Conservation (phyloP, 2,888 invertebrate species). For the Tromatobia lineatoria region DNA sequence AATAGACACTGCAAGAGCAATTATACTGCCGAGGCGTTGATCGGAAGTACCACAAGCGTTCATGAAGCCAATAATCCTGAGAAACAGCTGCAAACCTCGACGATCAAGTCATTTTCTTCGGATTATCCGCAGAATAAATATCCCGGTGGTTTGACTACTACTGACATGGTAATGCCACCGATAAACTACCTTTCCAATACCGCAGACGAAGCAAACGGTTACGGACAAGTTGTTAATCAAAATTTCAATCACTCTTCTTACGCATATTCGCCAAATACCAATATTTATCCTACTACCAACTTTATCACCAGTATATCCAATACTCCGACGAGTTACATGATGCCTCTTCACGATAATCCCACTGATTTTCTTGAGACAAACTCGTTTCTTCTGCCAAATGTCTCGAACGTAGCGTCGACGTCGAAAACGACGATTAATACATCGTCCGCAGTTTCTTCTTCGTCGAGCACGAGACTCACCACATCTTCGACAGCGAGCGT, state of each 20-base stretch:
- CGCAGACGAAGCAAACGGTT: slow-evolving; percentile 79
- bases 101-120: slow-evolving; percentile 79
- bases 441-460: slow-evolving; percentile 66
- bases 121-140: slow-evolving; percentile 83
- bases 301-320: slow-evolving; percentile 84
- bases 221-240: slow-evolving; percentile 83
- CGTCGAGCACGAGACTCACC: slow-evolving; percentile 68
- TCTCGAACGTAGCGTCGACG: slow-evolving; percentile 71
- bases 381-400: slow-evolving; percentile 81
- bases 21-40: slow-evolving; percentile 85
- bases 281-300: slow-evolving; percentile 83
- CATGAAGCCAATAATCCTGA: slow-evolving; percentile 79
- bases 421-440: slow-evolving; percentile 73
- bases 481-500: slow-evolving; percentile 63
- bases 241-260: slow-evolving; percentile 82
- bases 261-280: slow-evolving; percentile 82
- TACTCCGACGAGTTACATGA: slow-evolving; percentile 82
- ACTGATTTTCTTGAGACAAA: slow-evolving; percentile 82
- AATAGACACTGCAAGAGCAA: slow-evolving; percentile 84
- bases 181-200: slow-evolving; percentile 83
- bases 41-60: slow-evolving; percentile 79
- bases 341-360: slow-evolving; percentile 82
- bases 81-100: slow-evolving; percentile 76
- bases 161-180: slow-evolving; percentile 80
- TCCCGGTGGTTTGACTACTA: slow-evolving; percentile 74